These are phyloP conservation scores for Typhlomys cinereus DNA, from an alignment of 2,113 vertebrate genomes.

Conservation along the genomic window DNA sequence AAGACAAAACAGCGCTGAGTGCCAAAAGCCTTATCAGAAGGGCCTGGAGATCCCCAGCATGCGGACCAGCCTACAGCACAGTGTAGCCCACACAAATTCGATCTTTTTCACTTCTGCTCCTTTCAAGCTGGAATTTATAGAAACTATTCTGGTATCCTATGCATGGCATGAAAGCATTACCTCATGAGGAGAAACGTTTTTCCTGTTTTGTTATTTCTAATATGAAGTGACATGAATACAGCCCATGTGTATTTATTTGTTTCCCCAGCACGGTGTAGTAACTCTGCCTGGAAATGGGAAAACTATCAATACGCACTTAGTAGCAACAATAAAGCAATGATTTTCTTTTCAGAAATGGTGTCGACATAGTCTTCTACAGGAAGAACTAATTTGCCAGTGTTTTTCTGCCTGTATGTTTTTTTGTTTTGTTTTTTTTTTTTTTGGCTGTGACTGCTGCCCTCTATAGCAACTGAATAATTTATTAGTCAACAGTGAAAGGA, in stretches of 20 bases:
- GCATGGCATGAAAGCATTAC: not conserved
- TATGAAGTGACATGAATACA: not conserved
- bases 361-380: not conserved
- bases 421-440: too few species aligned
- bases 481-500: not conserved
- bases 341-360: not conserved
- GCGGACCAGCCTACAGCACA: not conserved
- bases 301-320: not conserved
- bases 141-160: not conserved
- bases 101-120: not conserved
- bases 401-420: not conserved
- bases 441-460: not conserved
- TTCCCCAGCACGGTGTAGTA: not conserved
- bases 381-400: not conserved
- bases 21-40: conserved; percentile 57
- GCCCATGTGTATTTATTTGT: not conserved
- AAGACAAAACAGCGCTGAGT: conserved; percentile 64
- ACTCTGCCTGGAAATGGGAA: not conserved
- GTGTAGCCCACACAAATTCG: not conserved
- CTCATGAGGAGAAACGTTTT: not conserved
- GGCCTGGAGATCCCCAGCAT: not conserved
- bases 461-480: not conserved
- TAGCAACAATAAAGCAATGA: not conserved
- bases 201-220: not conserved
- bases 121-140: not conserved